phyloP scores from a whole-genome alignment of 2,888 invertebrate genomes.

The Reticulitermes lucifugus region DNA sequence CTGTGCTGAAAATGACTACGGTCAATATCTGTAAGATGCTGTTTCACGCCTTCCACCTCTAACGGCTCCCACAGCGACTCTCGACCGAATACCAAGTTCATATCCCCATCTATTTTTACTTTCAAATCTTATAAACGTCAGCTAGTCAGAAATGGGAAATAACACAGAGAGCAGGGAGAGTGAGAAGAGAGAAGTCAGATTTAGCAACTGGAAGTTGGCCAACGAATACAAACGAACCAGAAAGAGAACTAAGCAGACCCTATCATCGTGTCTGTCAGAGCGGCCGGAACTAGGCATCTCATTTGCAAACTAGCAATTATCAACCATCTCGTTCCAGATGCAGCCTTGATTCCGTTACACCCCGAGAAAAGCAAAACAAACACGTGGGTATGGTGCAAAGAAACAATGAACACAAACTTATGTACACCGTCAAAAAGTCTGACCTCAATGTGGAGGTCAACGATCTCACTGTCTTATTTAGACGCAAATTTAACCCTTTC shows the following conservation, averaged over 20 bases:
- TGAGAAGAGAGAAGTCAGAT: not conserved
- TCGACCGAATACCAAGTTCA: too few species aligned
- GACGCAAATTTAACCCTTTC: not conserved
- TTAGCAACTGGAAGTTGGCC: conserved; percentile 8
- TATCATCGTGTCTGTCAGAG: not conserved
- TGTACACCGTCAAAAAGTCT: not conserved
- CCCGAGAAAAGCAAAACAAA: not conserved
- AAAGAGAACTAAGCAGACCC: not conserved
- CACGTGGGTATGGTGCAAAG: not conserved
- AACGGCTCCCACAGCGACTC: too few species aligned
- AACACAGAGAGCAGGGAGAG: not conserved
- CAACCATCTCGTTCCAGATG: not conserved
- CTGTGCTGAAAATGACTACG: too few species aligned
- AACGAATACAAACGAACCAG: not conserved
- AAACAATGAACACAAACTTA: not conserved
- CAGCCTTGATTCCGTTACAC: not conserved
- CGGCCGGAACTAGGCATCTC: not conserved
- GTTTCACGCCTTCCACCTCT: too few species aligned
- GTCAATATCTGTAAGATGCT: too few species aligned
- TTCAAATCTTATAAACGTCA: not conserved
- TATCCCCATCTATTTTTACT: not conserved
- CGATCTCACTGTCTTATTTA: not conserved
- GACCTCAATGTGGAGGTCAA: not conserved
- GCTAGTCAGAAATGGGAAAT: not conserved
- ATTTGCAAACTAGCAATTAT: not conserved